phyloP scores from a whole-genome alignment of 2,113 vertebrate genomes.

The Tetrao urogallus region DNA sequence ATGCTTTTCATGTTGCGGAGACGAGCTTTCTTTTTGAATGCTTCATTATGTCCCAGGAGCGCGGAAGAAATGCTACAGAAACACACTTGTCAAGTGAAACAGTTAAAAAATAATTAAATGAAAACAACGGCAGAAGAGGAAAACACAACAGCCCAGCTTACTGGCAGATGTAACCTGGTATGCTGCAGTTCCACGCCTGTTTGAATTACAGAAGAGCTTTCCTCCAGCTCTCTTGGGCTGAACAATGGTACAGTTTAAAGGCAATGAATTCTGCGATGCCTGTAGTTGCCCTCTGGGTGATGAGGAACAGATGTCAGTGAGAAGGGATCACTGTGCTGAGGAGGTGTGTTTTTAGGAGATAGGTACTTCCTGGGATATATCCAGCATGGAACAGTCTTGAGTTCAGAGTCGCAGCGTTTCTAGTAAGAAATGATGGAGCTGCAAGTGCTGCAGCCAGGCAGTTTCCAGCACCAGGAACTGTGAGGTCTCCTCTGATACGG shows the following conservation, averaged over 20 bases:
- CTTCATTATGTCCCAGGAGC: slow-evolving; percentile 25
- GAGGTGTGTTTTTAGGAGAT: neutral
- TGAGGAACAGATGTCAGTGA: neutral
- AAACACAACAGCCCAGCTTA: neutral
- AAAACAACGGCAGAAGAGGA: neutral
- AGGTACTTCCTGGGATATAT: neutral
- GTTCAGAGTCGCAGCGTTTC: neutral
- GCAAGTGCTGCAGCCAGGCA: neutral
- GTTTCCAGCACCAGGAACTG: neutral
- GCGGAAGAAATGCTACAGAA: neutral
- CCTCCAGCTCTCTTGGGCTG: slow-evolving; percentile 47
- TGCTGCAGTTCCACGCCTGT: neutral
- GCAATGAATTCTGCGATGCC: slow-evolving; percentile 60
- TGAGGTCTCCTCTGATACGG: neutral
- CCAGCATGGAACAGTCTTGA: neutral
- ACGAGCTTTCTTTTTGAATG: neutral
- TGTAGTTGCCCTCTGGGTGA: neutral
- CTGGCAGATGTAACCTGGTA: neutral
- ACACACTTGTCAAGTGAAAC: slow-evolving; percentile 33
- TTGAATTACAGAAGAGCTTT: slow-evolving; percentile 63
- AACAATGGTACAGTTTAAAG: slow-evolving; percentile 37
- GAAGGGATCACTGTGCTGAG: neutral
- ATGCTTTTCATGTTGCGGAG: neutral
- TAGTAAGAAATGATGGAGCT: neutral
- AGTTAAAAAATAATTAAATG: neutral